A percentile compares a stretch with the other conserved stretches of the same genome.
Conservation (phyloP, 1,140 invertebrate species). For the Nymphalis io region DNA sequence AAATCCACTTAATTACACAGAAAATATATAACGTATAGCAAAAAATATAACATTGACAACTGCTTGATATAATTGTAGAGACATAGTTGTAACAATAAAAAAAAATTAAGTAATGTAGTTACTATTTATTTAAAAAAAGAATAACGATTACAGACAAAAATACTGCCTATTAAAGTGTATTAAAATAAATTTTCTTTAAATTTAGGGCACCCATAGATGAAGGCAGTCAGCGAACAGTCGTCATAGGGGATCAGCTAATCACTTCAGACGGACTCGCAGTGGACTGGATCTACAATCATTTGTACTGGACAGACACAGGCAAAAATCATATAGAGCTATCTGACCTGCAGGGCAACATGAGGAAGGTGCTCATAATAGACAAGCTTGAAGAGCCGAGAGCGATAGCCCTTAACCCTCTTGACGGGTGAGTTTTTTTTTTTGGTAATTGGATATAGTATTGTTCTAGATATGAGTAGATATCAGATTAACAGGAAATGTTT, state of each 20-base stretch:
- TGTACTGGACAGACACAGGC: conserved; percentile 98
- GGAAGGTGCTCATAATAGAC: conserved; percentile 91
- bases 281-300: conserved; percentile 97
- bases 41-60: too few relatives aligned
- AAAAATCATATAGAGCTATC: conserved; percentile 95
- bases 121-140: too few relatives aligned
- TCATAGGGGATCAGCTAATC: conserved; percentile 90
- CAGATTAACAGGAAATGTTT: too few relatives aligned
- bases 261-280: conserved; percentile 96
- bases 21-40: too few relatives aligned
- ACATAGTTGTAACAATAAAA: too few relatives aligned
- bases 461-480: too few relatives aligned
- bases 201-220: conserved; percentile 93
- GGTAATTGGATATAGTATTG: not conserved
- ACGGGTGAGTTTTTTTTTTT: conserved; percentile 84
- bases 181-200: not conserved
- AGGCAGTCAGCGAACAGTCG: conserved; percentile 90
- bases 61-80: too few relatives aligned
- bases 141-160: too few relatives aligned
- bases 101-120: too few relatives aligned
- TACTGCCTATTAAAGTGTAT: not conserved
- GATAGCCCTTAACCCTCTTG: conserved; percentile 96
- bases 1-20: too few relatives aligned
- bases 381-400: conserved; percentile 95
- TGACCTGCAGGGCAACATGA: conserved; percentile 93